Evolutionary conservation across 1,140 invertebrate genomes (phyloP), one percentile per base, ranked within the genome.

Genomic region (Helicoverpa zea): DNA sequence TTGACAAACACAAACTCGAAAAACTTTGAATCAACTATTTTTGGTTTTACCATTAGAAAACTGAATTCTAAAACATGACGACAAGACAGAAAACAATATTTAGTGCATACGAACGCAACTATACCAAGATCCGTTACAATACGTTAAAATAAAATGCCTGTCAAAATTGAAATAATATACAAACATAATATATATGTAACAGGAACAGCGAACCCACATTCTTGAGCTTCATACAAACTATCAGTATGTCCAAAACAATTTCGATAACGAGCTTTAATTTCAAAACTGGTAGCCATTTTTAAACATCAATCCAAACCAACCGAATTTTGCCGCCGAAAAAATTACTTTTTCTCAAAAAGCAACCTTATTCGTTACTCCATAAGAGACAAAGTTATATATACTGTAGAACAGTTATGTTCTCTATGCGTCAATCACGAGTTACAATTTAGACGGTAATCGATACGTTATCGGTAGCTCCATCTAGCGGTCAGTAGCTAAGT

Each of bases 381-480:
- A 77, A 14, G 75, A 64, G 9, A n/a, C 16, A 43, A 52, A 18
- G 2, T 54, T 56, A 35, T 66, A 43, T 74, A 7, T 10, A 43
- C 18, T 10, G 43, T 43, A 16, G 16, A 30, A 30, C 2, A 11
- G 13, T 54, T 13, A 43, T 54, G 52, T 63, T 61, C 90, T 92
- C 90, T 91, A 90, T 84, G 84, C 90, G 90, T 93, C 90, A 91
- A 92, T 93, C 90, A 91, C 61, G 80, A 85, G 86, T 84, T 84
- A 88, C 83, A 80, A 61, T 79, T 88, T 82, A 86, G 87, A 83
- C 85, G 87, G 89, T 91, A 90, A 92, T 91, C 87, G 89, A 91
- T 91, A 88, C 80, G 83, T 92, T 89, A 90, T 91, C 90, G 84
- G 87, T 91, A 80, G 85, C 87, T 88, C 87, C 61, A 92, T 91